A percentile compares a stretch with the other conserved stretches of the same genome.
Conservation (phyloP, 2,113 vertebrate species). For the Muscicapa adusta region DNA sequence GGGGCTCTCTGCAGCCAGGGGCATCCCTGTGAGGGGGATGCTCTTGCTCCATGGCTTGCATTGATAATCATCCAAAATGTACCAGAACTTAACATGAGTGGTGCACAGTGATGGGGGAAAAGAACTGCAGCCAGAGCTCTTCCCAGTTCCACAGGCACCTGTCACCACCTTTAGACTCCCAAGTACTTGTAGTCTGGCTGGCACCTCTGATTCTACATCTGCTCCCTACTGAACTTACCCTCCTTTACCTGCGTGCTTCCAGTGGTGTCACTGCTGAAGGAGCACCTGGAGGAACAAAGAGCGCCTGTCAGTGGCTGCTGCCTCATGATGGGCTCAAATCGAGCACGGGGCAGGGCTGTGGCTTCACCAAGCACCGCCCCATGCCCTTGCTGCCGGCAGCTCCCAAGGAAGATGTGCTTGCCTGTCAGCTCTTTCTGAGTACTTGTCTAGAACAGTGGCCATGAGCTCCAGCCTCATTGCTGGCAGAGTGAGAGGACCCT, state of each 20-base stretch:
- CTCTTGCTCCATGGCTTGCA: not conserved
- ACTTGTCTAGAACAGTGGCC: not conserved
- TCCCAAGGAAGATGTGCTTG: not conserved
- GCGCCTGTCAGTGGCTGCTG: not conserved
- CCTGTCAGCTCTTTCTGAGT: not conserved
- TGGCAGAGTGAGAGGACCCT: not conserved
- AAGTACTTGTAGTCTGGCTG: not conserved
- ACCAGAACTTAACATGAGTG: not conserved
- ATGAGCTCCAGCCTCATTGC: not conserved
- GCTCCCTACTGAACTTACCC: not conserved
- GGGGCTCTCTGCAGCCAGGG: not conserved
- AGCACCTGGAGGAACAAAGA: not conserved
- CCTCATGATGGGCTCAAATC: rapidly evolving
- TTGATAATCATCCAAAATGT: not conserved
- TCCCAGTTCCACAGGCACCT: not conserved
- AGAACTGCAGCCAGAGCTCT: not conserved
- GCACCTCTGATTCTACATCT: not conserved
- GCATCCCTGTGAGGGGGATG: not conserved
- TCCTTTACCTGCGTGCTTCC: not conserved
- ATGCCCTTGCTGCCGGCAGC: not conserved
- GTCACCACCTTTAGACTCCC: not conserved
- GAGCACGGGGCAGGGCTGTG: not conserved
- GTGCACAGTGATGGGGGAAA: not conserved
- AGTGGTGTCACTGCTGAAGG: not conserved
- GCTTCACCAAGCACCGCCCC: not conserved